phyloP scores from a whole-genome alignment of 2,113 vertebrate species.

The Argyrosomus japonicus region DNA sequence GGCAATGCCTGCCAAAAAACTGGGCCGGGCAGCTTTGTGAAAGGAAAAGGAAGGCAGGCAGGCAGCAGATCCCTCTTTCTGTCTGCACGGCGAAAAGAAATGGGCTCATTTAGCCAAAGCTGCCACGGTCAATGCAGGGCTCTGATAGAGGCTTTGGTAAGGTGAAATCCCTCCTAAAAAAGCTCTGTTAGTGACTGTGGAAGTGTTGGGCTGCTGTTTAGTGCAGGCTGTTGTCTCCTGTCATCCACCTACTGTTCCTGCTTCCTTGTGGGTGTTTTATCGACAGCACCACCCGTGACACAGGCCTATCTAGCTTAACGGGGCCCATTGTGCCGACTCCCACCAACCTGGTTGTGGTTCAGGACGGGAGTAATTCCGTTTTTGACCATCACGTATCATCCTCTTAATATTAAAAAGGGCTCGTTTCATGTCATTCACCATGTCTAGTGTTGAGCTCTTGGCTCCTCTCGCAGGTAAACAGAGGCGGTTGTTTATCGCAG shows the following conservation, averaged over 20 bases:
- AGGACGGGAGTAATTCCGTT: conserved; percentile 45
- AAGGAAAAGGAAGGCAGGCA: conserved; percentile 69
- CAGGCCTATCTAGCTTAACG: conserved; percentile 39
- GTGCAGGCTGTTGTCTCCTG: conserved; percentile 55
- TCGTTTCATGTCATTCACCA: conserved; percentile 41
- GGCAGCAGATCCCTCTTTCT: conserved; percentile 79
- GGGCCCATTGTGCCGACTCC: conserved; percentile 54
- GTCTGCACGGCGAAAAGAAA: conserved; percentile 81
- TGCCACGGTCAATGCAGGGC: conserved; percentile 73
- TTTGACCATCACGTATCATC: conserved; percentile 34
- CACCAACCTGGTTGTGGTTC: conserved; percentile 51
- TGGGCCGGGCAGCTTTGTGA: conserved; percentile 76
- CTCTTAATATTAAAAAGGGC: conserved; percentile 29
- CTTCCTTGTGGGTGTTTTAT: conserved; percentile 71
- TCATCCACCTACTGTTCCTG: conserved; percentile 63
- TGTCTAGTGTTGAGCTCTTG: conserved; percentile 43
- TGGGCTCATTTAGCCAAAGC: conserved; percentile 79
- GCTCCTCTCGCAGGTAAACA: conserved; percentile 64
- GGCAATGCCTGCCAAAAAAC: conserved; percentile 81
- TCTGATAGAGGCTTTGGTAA: conserved; percentile 78
- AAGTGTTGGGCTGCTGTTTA: conserved; percentile 61
- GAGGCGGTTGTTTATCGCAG: conserved; percentile 65
- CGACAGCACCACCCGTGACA: conserved; percentile 58
- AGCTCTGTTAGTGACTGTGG: conserved; percentile 61
- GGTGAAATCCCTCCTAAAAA: conserved; percentile 73